Conservation (phyloP, 1,140 invertebrate species). For the Thereuonema tuberculata region DNA sequence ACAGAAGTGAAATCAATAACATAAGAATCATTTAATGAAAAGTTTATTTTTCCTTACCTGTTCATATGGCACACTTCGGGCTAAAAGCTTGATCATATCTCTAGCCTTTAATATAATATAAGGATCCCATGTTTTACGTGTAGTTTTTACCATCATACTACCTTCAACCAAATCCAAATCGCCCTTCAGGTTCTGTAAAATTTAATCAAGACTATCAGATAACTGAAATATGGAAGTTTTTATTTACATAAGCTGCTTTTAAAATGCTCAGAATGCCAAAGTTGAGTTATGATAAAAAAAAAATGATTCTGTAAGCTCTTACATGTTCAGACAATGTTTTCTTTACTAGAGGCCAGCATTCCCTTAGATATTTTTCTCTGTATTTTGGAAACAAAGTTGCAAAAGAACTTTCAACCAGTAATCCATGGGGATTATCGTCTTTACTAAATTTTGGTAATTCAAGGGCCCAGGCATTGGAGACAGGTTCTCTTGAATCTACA, state of each 20-base stretch:
- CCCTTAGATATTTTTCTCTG: conserved; percentile 87
- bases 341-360: conserved; percentile 90
- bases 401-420: conserved; percentile 62
- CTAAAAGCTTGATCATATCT: conserved; percentile 89
- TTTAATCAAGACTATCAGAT: neutral
- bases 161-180: conserved; percentile 93
- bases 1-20: too few relatives aligned
- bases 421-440: conserved; percentile 77
- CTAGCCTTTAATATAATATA: conserved; percentile 93
- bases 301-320: conserved; percentile 16
- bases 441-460: conserved; percentile 81
- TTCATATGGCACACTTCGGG: conserved; percentile 92
- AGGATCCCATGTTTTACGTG: conserved; percentile 96
- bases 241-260: conserved; percentile 19
- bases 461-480: conserved; percentile 61
- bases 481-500: too few relatives aligned
- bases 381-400: conserved; percentile 78
- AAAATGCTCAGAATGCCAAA: neutral
- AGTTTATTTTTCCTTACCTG: conserved; percentile 46
- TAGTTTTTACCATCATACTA: conserved; percentile 87
- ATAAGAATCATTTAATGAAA: neutral
- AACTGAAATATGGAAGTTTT: too few relatives aligned
- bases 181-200: conserved; percentile 54
- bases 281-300: conserved; percentile 4
- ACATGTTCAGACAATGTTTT: conserved; percentile 50